These are phyloP conservation scores for Chaenocephalus aceratus DNA, from an alignment of 2,113 vertebrate genomes.

Conservation along the genomic window DNA sequence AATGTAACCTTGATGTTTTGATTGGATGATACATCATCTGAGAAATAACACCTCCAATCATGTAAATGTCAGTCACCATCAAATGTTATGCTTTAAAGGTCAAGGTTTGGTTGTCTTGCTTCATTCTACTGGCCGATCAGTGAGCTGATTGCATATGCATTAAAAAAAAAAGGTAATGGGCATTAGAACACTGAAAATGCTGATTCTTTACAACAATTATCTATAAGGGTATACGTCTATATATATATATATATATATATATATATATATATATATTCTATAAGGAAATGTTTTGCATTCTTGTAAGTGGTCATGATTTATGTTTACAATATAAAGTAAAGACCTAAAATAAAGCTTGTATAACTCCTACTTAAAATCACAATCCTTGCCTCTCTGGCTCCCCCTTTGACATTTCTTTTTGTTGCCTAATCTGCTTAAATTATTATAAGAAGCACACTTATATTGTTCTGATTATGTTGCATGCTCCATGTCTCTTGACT, in stretches of 20 bases:
- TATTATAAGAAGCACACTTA: background rate
- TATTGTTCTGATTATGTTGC: background rate
- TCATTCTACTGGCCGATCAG: background rate
- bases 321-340: too few species aligned
- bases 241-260: too few species aligned
- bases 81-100: too few species aligned
- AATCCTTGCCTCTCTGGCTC: background rate
- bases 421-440: background rate
- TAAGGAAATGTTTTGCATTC: too few species aligned
- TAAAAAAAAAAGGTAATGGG: background rate
- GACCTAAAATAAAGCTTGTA: background rate
- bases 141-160: background rate
- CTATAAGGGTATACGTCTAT: background rate
- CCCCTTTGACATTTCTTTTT: background rate
- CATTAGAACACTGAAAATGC: background rate
- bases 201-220: background rate
- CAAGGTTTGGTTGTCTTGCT: background rate
- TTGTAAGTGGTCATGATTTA: too few species aligned
- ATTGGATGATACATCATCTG: too few species aligned
- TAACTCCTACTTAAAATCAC: background rate
- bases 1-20: too few species aligned
- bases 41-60: too few species aligned
- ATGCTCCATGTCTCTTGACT: background rate
- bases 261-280: too few species aligned
- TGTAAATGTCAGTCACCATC: too few species aligned